Evolutionary conservation across 1,140 invertebrate genomes (phyloP).

Genomic region (Papilio xuthus): DNA sequence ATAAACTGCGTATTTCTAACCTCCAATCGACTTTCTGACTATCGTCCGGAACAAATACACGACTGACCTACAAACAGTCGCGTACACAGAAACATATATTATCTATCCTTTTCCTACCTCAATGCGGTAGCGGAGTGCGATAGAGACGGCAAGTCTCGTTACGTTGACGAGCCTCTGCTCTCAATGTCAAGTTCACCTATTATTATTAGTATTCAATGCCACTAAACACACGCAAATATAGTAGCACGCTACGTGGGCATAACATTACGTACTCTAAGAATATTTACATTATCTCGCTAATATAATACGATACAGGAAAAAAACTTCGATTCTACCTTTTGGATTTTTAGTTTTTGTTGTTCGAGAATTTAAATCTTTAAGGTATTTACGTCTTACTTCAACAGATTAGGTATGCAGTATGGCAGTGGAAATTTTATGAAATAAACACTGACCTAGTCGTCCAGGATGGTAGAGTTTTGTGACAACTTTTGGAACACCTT

Average conservation of each 20-base stretch:
- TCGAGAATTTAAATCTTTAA: neutral
- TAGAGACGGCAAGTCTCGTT: conserved; percentile 68
- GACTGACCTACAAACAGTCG: conserved; percentile 80
- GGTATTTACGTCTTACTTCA: neutral
- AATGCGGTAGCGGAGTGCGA: conserved; percentile 50
- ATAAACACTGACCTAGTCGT: neutral
- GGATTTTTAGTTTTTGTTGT: neutral
- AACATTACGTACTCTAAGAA: conserved; percentile 36
- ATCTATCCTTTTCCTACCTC: conserved; percentile 65
- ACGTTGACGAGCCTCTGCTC: conserved; percentile 78
- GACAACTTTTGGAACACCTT: too few relatives aligned
- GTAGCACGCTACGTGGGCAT: conserved; percentile 56
- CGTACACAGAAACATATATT: conserved; percentile 68
- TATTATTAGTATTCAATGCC: conserved; percentile 81
- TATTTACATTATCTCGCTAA: neutral
- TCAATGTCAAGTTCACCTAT: conserved; percentile 81
- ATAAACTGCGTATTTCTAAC: conserved; percentile 75
- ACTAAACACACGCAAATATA: conserved; percentile 72
- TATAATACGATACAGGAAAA: conserved; percentile 2
- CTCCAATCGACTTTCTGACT: conserved; percentile 80
- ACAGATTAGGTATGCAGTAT: neutral
- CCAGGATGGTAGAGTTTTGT: neutral
- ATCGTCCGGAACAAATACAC: conserved; percentile 79
- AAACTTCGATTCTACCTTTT: neutral
- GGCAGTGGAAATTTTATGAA: neutral